Evolutionary conservation across 92 coral and sea anemone genomes (phyloP).

Genomic region (Epizoanthus rinbou): DNA sequence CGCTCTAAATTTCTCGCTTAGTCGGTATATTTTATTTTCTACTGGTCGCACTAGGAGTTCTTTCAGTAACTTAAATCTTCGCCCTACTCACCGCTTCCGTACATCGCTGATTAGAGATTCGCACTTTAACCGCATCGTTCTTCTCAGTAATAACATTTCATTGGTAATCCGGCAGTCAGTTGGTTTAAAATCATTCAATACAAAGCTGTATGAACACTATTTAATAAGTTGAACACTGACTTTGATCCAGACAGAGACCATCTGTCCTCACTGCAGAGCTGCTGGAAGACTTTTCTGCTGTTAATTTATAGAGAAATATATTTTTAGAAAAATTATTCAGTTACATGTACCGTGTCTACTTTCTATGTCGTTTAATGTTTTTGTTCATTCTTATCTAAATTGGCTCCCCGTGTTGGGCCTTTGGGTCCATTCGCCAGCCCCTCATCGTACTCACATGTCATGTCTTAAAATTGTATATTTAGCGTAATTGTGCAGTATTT

Average conservation of each 20-base stretch:
- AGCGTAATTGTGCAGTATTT: too few species aligned
- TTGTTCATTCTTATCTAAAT: too few species aligned
- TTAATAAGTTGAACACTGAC: too few species aligned
- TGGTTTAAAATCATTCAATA: background rate
- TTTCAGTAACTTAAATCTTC: background rate
- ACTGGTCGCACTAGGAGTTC: background rate
- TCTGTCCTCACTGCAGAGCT: constrained; percentile 11
- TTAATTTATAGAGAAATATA: too few species aligned
- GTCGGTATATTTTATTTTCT: too few species aligned
- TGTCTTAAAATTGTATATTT: too few species aligned
- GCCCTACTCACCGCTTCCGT: background rate
- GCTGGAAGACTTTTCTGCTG: background rate
- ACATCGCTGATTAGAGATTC: constrained; percentile 7
- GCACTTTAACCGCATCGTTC: constrained; percentile 20
- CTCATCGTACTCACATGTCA: too few species aligned
- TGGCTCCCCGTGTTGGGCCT: too few species aligned
- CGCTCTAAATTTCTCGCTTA: background rate
- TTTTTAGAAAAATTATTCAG: too few species aligned
- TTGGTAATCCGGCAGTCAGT: background rate
- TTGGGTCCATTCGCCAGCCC: too few species aligned
- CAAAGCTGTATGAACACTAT: background rate
- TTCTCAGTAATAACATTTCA: constrained; percentile 21
- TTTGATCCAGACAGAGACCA: constrained; percentile 24
- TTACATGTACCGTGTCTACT: too few species aligned
- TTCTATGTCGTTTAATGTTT: too few species aligned